A percentile compares a stretch with the other conserved stretches of the same genome.
phyloP scores from a whole-genome alignment of 2,888 invertebrate species.

The Auanema freiburgensis region DNA sequence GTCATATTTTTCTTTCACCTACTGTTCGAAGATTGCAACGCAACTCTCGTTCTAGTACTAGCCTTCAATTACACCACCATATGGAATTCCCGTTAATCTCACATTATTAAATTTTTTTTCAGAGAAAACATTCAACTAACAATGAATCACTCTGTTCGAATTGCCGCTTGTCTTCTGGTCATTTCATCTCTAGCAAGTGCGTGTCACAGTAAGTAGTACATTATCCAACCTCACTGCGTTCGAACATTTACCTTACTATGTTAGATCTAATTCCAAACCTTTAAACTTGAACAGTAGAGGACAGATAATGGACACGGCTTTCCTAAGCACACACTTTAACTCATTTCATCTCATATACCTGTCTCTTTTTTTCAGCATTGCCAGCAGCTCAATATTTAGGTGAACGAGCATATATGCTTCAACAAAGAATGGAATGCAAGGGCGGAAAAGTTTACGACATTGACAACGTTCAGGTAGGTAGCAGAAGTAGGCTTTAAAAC shows the following conservation, averaged over 20 bases:
- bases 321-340: background rate
- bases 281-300: too few relatives aligned
- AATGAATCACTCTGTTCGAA: slow-evolving; percentile 4
- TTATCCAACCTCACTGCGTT: background rate
- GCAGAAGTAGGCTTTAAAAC: background rate
- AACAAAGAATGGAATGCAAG: slow-evolving; percentile 57
- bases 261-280: too few relatives aligned
- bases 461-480: slow-evolving; percentile 48
- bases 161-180: slow-evolving; percentile 18
- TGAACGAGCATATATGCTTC: slow-evolving; percentile 51
- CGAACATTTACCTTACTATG: background rate
- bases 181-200: slow-evolving; percentile 30
- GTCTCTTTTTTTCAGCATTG: slow-evolving; percentile 38
- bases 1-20: too few relatives aligned
- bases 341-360: background rate
- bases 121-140: too few relatives aligned
- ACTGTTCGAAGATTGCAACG: too few relatives aligned
- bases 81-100: too few relatives aligned
- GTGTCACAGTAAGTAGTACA: slow-evolving; percentile 29
- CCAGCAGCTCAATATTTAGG: slow-evolving; percentile 55
- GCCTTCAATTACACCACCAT: too few relatives aligned
- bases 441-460: slow-evolving; percentile 46
- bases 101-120: too few relatives aligned
- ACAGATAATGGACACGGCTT: background rate
- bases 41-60: too few relatives aligned